Conservation (phyloP, 2,797 vertebrate genomes). For the Microtus obscurus region DNA sequence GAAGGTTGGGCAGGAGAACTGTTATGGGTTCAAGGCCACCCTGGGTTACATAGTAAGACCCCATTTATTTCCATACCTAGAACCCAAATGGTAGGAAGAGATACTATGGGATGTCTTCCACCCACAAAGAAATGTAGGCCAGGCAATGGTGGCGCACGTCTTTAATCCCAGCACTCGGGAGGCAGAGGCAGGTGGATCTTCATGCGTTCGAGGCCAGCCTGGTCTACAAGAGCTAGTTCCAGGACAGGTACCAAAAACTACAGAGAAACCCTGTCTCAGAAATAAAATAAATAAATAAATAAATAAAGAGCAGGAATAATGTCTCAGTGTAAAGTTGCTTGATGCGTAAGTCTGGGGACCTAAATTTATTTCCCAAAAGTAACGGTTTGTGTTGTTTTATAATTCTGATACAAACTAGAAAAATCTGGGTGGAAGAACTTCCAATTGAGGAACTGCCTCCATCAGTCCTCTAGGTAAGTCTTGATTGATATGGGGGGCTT, state of each 20-base stretch:
- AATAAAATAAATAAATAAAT: neutral
- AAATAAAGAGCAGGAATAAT: neutral
- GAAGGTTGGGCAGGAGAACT: neutral
- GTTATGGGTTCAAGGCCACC: neutral
- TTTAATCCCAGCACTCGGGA: no score
- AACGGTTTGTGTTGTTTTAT: neutral
- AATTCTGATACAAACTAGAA: neutral
- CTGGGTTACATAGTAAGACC: neutral
- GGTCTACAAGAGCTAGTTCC: no score
- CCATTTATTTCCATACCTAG: neutral
- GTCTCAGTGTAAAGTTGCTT: neutral
- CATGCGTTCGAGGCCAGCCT: no score
- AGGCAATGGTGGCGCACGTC: no score
- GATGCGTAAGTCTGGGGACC: neutral
- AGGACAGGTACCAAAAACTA: no score
- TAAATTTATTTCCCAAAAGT: neutral
- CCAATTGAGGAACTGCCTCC: neutral
- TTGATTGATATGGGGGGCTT: neutral
- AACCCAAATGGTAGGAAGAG: neutral
- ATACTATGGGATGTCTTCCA: neutral
- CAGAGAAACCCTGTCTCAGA: no score
- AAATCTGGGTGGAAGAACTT: neutral
- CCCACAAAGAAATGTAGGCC: neutral
- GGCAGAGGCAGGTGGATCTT: no score
- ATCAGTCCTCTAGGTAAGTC: neutral